Evolutionary conservation across 2,113 vertebrate genomes (phyloP), one percentile per base, ranked within the genome.

Genomic region (Eulemur macaco): DNA sequence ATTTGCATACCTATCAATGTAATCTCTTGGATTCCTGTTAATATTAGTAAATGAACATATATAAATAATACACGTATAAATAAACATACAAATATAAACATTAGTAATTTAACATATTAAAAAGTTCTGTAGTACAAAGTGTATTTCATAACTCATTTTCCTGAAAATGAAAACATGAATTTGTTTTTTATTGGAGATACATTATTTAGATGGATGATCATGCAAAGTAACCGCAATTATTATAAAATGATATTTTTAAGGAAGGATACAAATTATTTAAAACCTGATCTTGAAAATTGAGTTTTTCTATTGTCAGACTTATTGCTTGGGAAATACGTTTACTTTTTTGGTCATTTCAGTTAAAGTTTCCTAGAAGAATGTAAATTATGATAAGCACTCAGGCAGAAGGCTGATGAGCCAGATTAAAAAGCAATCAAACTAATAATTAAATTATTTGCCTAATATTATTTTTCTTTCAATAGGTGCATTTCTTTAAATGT

Each of bases 391-490:
- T 73, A 84, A 52, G 1, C 5, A 23, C 4, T 12, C 2, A 95
- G 20, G 3, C 8, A 88, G 18, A 92, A 80, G 5, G 4, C 47
- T 88, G 39, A 80, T 74, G 29, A 83, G 18, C 2, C 50, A 80
- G 39, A 91, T 97, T 94, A 95, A 87, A 97, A 95, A 96, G 14
- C 42, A 82, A 20, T 95, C 52, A 90, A 68, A 69, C 1, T 89
- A 96, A 77, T 85, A 96, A 88, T 92, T 85, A 86, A 92, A 89
- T 97, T 74, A 95, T 92, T 63, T 82, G 5, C 8, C 8, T 81
- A 78, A 63, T 58, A 58, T 94, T 68, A 73, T 71, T 54, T 76
- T 54, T 93, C 45, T 89, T 94, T 83, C 11, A 73, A 8, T 66
- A 39, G 1, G 2, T 34, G 3, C 6, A 77, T 88, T 89, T 73